Evolutionary conservation across 2,888 invertebrate species (phyloP).

Genomic region (Phengaris arion): DNA sequence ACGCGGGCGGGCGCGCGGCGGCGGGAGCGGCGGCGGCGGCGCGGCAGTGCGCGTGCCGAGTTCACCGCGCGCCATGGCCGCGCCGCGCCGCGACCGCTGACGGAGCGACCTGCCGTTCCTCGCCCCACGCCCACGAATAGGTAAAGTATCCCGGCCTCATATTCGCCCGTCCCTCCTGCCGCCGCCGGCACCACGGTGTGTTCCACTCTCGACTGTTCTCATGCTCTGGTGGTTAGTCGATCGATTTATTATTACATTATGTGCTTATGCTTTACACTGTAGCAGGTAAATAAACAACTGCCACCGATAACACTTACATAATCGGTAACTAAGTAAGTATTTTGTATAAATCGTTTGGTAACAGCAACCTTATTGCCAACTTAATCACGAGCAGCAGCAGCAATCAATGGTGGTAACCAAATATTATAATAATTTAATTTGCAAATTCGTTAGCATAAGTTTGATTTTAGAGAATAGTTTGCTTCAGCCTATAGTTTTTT

Average conservation of each 20-base stretch:
- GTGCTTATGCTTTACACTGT: slow-evolving; percentile 18
- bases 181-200: slow-evolving; percentile 54
- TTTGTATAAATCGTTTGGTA: too few species aligned
- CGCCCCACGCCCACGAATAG: slow-evolving; percentile 50
- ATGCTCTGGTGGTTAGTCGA: slow-evolving; percentile 73
- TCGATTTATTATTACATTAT: slow-evolving; percentile 39
- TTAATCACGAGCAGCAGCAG: not conserved
- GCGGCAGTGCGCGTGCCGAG: slow-evolving; percentile 69
- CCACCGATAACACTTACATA: not conserved
- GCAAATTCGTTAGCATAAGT: not conserved
- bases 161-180: slow-evolving; percentile 43
- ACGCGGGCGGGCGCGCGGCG: slow-evolving; percentile 42
- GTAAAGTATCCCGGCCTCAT: slow-evolving; percentile 52
- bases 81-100: slow-evolving; percentile 67
- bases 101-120: slow-evolving; percentile 51
- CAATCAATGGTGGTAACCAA: not conserved
- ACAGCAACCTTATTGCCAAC: not conserved
- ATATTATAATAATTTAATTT: slow-evolving; percentile 3
- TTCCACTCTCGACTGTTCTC: slow-evolving; percentile 73
- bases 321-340: not conserved
- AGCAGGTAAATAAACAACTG: slow-evolving; percentile 31
- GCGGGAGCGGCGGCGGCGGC: slow-evolving; percentile 47
- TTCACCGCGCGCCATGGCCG: slow-evolving; percentile 69
- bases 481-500: not conserved
- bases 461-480: not conserved